Conservation (phyloP, 2,797 vertebrate species). For the Molossus alvarezi region DNA sequence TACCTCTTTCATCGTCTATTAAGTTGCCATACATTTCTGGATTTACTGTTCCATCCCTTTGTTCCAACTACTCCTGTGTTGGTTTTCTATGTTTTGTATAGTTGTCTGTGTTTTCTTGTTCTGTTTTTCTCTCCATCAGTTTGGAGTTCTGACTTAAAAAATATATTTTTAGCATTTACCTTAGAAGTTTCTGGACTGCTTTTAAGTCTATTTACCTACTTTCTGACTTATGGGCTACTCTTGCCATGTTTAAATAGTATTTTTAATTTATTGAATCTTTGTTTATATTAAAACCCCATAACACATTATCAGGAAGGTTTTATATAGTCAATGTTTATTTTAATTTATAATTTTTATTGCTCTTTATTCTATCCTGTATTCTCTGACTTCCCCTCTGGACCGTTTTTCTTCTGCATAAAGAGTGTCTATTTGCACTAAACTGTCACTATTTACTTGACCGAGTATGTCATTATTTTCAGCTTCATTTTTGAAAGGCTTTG, state of each 20-base stretch:
- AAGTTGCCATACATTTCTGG: neutral
- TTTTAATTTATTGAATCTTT: slow-evolving; percentile 11
- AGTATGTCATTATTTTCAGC: neutral
- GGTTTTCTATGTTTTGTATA: neutral
- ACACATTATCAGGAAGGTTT: slow-evolving; percentile 22
- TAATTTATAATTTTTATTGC: neutral
- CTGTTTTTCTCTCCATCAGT: neutral
- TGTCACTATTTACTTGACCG: neutral
- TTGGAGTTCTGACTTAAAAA: neutral
- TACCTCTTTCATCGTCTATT: neutral
- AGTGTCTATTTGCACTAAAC: neutral
- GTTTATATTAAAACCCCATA: neutral
- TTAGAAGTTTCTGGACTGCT: neutral
- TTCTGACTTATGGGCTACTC: neutral
- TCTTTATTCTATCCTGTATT: neutral
- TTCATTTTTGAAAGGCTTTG: neutral
- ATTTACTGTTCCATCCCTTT: neutral
- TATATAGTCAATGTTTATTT: neutral
- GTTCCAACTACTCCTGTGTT: neutral
- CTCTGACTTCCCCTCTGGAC: neutral
- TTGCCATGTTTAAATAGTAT: neutral
- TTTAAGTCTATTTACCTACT: neutral
- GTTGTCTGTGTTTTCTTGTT: neutral
- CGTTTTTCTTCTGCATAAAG: slow-evolving; percentile 20
- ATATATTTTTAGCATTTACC: neutral